Conservation (phyloP, 2,888 invertebrate genomes). For the Pilophorus perplexus region DNA sequence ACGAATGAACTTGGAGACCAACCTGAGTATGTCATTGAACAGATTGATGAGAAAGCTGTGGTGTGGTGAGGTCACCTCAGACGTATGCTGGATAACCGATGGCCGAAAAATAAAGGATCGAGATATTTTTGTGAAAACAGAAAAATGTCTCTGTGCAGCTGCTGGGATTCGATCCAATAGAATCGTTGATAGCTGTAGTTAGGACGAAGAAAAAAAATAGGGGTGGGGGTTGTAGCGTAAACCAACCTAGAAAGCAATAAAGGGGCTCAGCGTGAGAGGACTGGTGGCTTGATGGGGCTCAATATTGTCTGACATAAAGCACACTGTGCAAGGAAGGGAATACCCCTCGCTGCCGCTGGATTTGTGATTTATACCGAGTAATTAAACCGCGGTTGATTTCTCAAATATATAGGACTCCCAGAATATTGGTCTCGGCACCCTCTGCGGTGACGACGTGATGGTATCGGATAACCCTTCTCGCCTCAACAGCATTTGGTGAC, state of each 20-base stretch:
- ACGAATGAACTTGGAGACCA: too few species aligned
- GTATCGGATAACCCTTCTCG: constrained; percentile 3
- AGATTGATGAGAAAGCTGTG: too few species aligned
- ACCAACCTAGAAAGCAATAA: constrained; percentile 33
- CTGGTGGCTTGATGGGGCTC: background rate
- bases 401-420: constrained; percentile 18
- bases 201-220: background rate
- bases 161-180: too few species aligned
- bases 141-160: too few species aligned
- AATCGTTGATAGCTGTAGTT: background rate
- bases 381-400: constrained; percentile 34
- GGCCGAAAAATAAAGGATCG: too few species aligned
- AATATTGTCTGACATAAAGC: constrained; percentile 37
- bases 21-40: too few species aligned
- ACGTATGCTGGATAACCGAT: too few species aligned
- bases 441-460: background rate
- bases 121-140: too few species aligned
- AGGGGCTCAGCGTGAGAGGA: background rate
- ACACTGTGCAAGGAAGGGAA: background rate
- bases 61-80: too few species aligned
- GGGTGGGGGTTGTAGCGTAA: background rate
- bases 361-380: constrained; percentile 36
- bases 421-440: constrained; percentile 13
- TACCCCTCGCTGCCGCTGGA: constrained; percentile 8
- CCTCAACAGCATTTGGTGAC: too few species aligned